Evolutionary conservation across 1,140 invertebrate genomes (phyloP).

Genomic region (Nasonia giraulti): DNA sequence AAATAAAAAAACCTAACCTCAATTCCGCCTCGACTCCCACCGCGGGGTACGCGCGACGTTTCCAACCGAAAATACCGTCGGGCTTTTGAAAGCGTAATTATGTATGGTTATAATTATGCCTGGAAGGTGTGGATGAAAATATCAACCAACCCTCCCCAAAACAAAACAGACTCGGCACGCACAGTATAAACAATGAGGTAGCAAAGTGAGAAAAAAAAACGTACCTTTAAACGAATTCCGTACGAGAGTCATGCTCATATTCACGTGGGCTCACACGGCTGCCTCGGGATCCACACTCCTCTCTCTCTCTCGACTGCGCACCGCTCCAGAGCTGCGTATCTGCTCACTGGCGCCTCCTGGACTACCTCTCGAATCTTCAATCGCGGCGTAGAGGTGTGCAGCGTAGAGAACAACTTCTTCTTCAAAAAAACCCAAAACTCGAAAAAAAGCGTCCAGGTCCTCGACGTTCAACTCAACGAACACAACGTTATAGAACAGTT

Average conservation of each 20-base stretch:
- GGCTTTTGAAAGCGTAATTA: not conserved
- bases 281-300: constrained; percentile 36
- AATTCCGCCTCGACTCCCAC: not conserved
- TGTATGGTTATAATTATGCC: too few species aligned
- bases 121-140: too few species aligned
- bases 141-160: too few species aligned
- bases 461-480: not conserved
- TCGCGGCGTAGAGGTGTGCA: too few species aligned
- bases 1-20: not conserved
- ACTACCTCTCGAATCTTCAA: not conserved
- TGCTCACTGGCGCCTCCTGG: constrained; percentile 43
- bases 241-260: constrained; percentile 75
- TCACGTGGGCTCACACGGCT: constrained; percentile 61
- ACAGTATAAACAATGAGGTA: constrained; percentile 43
- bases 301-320: not conserved
- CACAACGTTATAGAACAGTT: not conserved
- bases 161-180: too few species aligned
- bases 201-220: constrained; percentile 43
- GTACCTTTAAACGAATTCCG: constrained; percentile 71
- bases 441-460: not conserved
- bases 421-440: not conserved
- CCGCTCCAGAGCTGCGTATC: too few species aligned
- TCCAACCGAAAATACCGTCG: not conserved
- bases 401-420: not conserved
- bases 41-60: too few species aligned